These are phyloP conservation scores for Sminthopsis crassicaudata DNA, from an alignment of 2,113 vertebrate species.

Conservation along the genomic window DNA sequence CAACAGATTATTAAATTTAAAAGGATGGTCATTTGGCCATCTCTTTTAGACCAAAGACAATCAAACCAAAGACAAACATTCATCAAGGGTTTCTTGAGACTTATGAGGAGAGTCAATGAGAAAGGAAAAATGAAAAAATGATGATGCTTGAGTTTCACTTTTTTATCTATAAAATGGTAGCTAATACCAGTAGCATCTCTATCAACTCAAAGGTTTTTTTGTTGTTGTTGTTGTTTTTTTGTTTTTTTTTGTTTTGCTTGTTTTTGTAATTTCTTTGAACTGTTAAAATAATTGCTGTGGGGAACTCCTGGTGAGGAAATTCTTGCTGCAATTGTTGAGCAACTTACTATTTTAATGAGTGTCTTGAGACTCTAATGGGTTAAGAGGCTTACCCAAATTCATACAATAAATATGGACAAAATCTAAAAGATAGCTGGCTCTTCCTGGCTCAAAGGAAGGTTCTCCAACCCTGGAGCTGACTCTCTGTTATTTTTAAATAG, in stretches of 20 bases:
- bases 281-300: background rate
- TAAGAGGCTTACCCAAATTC: background rate
- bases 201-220: no score
- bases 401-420: background rate
- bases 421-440: background rate
- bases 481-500: background rate
- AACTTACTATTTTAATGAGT: background rate
- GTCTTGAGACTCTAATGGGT: background rate
- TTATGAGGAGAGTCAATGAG: no score
- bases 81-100: no score
- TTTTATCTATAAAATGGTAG: background rate
- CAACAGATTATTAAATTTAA: no score
- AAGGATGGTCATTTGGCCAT: no score
- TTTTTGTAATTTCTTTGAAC: background rate
- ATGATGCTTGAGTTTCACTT: background rate
- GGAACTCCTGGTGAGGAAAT: background rate
- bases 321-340: background rate
- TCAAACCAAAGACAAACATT: no score
- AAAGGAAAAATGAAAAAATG: no score
- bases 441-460: background rate
- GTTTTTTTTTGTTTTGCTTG: background rate
- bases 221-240: no score
- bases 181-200: background rate
- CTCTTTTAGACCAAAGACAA: no score
- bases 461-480: background rate